Percentiles rank a stretch among this genome's conserved stretches.
These are phyloP conservation scores for Panagrolaimus sp. DNA, from an alignment of 1,140 invertebrate species.

Conservation along the genomic window DNA sequence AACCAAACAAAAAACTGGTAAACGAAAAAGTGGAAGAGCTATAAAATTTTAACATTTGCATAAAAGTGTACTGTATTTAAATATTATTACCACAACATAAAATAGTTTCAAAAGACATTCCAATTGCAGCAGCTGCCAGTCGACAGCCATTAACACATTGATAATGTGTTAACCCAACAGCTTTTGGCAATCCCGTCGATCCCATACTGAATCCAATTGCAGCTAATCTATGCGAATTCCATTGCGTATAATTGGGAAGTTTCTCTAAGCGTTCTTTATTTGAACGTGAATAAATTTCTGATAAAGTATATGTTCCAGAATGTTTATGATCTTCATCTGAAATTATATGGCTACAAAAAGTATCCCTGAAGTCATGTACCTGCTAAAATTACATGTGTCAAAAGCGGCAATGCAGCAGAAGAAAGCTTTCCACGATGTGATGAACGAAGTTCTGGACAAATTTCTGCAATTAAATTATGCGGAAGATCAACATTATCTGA, in stretches of 20 bases:
- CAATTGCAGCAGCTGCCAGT: slow-evolving; percentile 44
- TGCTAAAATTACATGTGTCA: slow-evolving; percentile 53
- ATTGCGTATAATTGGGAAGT: slow-evolving; percentile 50
- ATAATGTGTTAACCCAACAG: slow-evolving; percentile 49
- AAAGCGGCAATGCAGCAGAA: slow-evolving; percentile 30
- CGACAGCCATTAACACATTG: slow-evolving; percentile 52
- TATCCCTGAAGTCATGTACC: too few relatives aligned
- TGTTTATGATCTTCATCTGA: slow-evolving; percentile 56
- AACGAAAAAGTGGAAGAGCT: slow-evolving; percentile 51
- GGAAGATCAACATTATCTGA: slow-evolving; percentile 32
- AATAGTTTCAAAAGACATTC: slow-evolving; percentile 47
- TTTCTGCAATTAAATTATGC: slow-evolving; percentile 39
- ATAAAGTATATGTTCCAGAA: slow-evolving; percentile 32
- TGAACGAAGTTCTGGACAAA: slow-evolving; percentile 43
- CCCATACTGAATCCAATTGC: slow-evolving; percentile 55
- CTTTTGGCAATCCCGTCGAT: slow-evolving; percentile 47
- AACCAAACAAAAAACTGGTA: slow-evolving; percentile 49
- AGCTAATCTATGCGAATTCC: slow-evolving; percentile 52
- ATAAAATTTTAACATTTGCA: too few relatives aligned
- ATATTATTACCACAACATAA: too few relatives aligned
- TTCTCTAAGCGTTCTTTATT: slow-evolving; percentile 46
- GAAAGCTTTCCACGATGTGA: slow-evolving; percentile 33
- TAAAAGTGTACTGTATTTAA: too few relatives aligned
- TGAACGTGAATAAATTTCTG: slow-evolving; percentile 44
- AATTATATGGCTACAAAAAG: too few relatives aligned